A percentile compares a stretch with the other conserved stretches of the same genome.
Evolutionary conservation across 2,797 vertebrate genomes (phyloP).

Genomic region (Hafferia zeledoni): DNA sequence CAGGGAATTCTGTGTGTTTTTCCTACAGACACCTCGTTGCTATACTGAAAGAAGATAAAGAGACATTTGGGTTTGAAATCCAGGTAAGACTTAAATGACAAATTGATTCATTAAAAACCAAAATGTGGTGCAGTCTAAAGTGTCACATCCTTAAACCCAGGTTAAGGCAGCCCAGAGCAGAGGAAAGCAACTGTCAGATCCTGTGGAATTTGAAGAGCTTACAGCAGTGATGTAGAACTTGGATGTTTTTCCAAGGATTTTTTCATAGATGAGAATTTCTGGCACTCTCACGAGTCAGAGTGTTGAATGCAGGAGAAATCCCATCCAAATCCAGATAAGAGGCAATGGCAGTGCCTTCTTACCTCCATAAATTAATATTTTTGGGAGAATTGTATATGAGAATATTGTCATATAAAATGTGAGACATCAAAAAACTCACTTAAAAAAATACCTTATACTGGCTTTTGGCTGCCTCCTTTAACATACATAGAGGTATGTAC

Average conservation of each 20-base stretch:
- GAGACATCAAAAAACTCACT: not conserved
- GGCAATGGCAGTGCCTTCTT: not conserved
- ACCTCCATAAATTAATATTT: not conserved
- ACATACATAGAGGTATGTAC: accelerated
- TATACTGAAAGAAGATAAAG: conserved; percentile 90
- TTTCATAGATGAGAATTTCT: not conserved
- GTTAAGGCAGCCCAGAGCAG: not conserved
- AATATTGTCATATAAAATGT: not conserved
- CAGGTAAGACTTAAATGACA: conserved; percentile 79
- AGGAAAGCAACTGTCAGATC: not conserved
- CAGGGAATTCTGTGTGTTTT: not conserved
- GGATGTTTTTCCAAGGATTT: not conserved
- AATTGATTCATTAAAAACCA: not conserved
- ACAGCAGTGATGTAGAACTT: accelerated
- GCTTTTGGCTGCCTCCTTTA: not conserved
- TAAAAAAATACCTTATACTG: not conserved
- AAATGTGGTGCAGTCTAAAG: not conserved
- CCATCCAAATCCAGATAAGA: not conserved
- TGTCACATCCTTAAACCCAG: not conserved
- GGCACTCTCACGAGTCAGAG: not conserved
- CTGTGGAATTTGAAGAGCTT: not conserved
- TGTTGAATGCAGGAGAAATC: not conserved
- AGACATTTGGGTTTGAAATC: conserved; percentile 95
- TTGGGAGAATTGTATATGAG: accelerated
- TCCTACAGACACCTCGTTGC: conserved; percentile 70